Conservation (phyloP, 2,113 vertebrate genomes). For the Protobothrops mucrosquamatus region DNA sequence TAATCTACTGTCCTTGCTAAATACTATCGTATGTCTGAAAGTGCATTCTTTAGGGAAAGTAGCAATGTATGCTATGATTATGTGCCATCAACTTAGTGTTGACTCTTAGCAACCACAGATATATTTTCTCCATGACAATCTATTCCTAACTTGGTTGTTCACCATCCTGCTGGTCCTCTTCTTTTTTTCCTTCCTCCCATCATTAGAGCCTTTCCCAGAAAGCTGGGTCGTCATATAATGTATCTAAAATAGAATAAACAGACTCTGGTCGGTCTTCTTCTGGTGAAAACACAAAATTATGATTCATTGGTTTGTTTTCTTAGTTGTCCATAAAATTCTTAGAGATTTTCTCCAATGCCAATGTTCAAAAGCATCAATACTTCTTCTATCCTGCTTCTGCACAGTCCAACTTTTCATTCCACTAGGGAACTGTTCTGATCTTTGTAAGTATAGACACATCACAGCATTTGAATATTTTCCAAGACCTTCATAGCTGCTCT, state of each 20-base stretch:
- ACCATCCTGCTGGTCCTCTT: neutral
- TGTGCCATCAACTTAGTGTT: neutral
- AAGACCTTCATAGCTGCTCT: neutral
- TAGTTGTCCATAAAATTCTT: neutral
- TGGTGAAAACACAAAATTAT: neutral
- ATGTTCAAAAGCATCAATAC: neutral
- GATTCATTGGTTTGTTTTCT: neutral
- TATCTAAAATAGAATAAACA: neutral
- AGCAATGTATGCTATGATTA: neutral
- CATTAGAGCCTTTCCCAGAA: neutral
- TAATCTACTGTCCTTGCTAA: neutral
- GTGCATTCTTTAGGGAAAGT: neutral
- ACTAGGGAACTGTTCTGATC: neutral
- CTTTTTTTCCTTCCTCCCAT: neutral
- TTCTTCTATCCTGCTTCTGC: neutral
- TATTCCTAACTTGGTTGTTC: neutral
- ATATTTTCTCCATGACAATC: neutral
- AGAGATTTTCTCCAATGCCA: neutral
- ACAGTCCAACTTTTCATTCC: neutral
- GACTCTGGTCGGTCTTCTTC: neutral
- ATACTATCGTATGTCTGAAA: neutral
- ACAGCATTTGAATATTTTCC: neutral
- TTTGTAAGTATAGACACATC: neutral
- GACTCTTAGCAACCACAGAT: neutral
- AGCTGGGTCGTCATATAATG: neutral